These are phyloP conservation scores for Amphimedon queenslandica DNA, from an alignment of 37 sponge, comb jelly and placozoan species.

Conservation along the genomic window DNA sequence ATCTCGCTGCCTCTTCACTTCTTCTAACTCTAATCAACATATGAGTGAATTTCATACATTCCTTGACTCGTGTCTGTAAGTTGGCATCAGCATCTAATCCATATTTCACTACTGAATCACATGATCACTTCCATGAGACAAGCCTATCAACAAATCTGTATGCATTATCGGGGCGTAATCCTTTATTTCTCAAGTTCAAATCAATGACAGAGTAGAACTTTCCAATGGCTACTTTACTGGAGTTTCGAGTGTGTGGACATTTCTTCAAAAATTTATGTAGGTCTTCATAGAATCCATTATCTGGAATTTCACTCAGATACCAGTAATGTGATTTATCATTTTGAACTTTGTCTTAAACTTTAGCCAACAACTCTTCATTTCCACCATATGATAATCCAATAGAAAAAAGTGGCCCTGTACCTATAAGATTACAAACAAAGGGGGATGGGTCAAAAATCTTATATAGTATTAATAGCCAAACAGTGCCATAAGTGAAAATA, in stretches of 20 bases:
- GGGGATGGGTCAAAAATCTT: too few species aligned
- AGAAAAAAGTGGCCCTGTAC: too few species aligned
- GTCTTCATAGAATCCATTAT: slow-evolving; percentile 11
- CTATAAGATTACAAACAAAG: too few species aligned
- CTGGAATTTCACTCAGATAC: slow-evolving; percentile 2
- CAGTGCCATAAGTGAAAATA: too few species aligned
- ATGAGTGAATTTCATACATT: background rate
- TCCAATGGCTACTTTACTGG: slow-evolving; percentile 15
- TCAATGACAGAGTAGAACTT: slow-evolving; percentile 28
- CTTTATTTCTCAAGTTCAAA: background rate
- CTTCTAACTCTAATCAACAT: background rate
- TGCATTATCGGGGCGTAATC: slow-evolving; percentile 9
- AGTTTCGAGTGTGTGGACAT: too few species aligned
- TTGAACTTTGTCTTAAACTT: slow-evolving; percentile 5
- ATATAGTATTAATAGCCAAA: too few species aligned
- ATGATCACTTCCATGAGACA: background rate
- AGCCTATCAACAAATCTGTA: slow-evolving; percentile 25
- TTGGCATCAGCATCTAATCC: background rate
- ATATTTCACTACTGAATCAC: background rate
- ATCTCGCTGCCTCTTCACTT: background rate
- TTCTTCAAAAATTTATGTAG: too few species aligned
- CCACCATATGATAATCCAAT: slow-evolving; percentile 6
- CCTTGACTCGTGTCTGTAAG: background rate
- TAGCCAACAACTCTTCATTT: slow-evolving; percentile 3
- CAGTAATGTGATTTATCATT: background rate